These are phyloP conservation scores for Mormoops blainvillei DNA, from an alignment of 2,113 vertebrate species.

Conservation along the genomic window DNA sequence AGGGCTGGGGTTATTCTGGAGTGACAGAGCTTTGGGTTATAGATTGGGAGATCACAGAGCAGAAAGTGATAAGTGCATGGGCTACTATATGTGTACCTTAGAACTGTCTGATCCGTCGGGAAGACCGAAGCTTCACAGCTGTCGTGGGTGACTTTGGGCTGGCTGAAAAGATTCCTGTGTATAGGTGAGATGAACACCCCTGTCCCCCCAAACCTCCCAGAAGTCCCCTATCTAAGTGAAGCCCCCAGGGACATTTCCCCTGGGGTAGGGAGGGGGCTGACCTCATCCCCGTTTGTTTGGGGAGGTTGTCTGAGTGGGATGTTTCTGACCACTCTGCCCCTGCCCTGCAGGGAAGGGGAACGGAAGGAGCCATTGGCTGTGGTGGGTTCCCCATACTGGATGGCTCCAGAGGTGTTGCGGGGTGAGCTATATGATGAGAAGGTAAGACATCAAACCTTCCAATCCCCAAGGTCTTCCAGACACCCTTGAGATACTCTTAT, in stretches of 20 bases:
- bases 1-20: background rate
- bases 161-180: constrained; percentile 95
- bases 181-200: constrained; percentile 81
- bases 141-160: constrained; percentile 96
- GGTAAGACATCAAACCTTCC: constrained; percentile 77
- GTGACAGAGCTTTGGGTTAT: background rate
- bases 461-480: background rate
- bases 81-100: constrained; percentile 62
- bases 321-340: constrained; percentile 40
- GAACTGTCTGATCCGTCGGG: constrained; percentile 94
- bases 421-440: constrained; percentile 95
- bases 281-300: background rate
- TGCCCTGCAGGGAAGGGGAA: constrained; percentile 80
- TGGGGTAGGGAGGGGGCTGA: background rate
- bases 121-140: constrained; percentile 85
- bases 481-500: background rate
- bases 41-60: background rate
- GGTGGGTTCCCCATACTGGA: constrained; percentile 97
- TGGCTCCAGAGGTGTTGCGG: constrained; percentile 94
- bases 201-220: background rate
- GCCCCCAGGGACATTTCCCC: background rate
- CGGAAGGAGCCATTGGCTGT: constrained; percentile 90
- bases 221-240: background rate
- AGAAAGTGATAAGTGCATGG: background rate
- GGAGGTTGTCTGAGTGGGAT: background rate